Conservation (phyloP, 2,797 vertebrate species). For the Argya squamiceps region DNA sequence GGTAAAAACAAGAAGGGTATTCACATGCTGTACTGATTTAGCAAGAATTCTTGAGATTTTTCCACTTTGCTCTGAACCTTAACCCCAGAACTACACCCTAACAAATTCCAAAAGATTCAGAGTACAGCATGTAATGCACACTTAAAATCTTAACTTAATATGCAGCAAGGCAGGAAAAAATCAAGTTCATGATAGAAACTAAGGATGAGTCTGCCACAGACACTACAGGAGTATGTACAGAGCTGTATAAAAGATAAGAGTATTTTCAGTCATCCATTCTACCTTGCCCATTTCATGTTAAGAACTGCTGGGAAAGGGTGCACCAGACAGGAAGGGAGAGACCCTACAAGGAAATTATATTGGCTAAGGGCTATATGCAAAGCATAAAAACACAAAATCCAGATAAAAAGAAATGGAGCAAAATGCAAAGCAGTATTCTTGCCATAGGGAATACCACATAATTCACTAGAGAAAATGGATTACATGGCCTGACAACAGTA, state of each 20-base stretch:
- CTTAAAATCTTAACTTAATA: neutral
- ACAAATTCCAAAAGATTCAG: neutral
- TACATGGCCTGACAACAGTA: conserved; percentile 50
- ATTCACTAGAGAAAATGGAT: conserved; percentile 67
- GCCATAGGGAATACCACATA: conserved; percentile 49
- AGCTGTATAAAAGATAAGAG: neutral
- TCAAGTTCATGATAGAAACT: neutral
- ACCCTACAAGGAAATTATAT: conserved; percentile 12
- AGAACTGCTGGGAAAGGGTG: neutral
- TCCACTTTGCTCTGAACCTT: neutral
- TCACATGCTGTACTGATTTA: neutral
- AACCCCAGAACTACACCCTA: neutral
- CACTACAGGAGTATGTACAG: neutral
- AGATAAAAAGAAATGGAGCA: conserved; percentile 57
- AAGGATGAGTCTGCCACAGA: neutral
- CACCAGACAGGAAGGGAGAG: neutral
- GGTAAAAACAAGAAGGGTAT: neutral
- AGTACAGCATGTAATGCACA: neutral
- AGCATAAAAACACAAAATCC: conserved; percentile 45
- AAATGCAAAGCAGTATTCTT: conserved; percentile 51
- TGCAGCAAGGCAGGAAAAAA: neutral
- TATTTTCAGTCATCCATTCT: neutral
- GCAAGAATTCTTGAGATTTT: neutral
- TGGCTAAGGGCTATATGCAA: conserved; percentile 44
- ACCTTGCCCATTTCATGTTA: neutral